Conservation (phyloP, 2,888 invertebrate genomes). For the Scaptomyza polygonia region DNA sequence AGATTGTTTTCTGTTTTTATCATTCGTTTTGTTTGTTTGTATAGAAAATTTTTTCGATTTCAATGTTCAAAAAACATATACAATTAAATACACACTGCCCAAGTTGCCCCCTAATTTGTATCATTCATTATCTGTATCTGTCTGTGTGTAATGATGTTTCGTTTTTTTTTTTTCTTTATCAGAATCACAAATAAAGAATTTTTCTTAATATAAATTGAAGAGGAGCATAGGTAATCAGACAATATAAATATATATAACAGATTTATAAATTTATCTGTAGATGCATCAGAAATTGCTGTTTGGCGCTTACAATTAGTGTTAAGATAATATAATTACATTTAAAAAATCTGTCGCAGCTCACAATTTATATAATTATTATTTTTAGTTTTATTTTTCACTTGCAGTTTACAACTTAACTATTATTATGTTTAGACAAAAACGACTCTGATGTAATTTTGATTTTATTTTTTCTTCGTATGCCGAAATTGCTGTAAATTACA, state of each 20-base stretch:
- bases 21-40: constrained; percentile 32
- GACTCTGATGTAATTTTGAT: constrained; percentile 44
- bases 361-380: constrained; percentile 23
- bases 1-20: constrained; percentile 35
- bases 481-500: constrained; percentile 42
- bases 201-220: constrained; percentile 21
- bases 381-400: constrained; percentile 15
- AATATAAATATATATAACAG: constrained; percentile 39
- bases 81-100: constrained; percentile 72
- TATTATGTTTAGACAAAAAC: constrained; percentile 27
- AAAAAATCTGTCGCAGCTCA: constrained; percentile 51
- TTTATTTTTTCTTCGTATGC: constrained; percentile 45
- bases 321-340: constrained; percentile 70
- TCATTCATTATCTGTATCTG: constrained; percentile 12
- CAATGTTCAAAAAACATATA: constrained; percentile 75
- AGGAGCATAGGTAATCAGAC: constrained; percentile 27
- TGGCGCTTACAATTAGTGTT: constrained; percentile 59
- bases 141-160: constrained; percentile 22
- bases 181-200: constrained; percentile 28
- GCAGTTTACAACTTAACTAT: constrained; percentile 39
- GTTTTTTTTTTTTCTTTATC: constrained; percentile 22
- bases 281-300: constrained; percentile 37
- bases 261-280: constrained; percentile 34
- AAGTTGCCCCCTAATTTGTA: constrained; percentile 24
- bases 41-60: constrained; percentile 61